A percentile compares a stretch with the other conserved stretches of the same genome.
These are phyloP conservation scores for Bungarus multicinctus DNA, from an alignment of 2,113 vertebrate genomes.

Conservation along the genomic window DNA sequence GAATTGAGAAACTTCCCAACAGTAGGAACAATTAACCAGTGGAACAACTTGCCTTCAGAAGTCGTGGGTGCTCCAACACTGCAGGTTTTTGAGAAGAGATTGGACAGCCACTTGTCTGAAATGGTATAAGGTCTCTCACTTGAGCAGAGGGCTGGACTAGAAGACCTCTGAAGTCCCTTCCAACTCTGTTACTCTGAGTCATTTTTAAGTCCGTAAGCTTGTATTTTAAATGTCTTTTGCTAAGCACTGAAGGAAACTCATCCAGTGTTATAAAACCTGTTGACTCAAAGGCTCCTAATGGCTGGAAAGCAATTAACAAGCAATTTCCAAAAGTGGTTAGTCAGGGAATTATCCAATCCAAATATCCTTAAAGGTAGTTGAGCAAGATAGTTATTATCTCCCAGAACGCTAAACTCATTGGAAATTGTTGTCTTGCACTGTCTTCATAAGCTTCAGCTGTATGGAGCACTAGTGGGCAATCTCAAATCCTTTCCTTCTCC, in stretches of 20 bases:
- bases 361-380: not conserved
- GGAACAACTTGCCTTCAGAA: too few relatives aligned
- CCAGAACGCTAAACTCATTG: not conserved
- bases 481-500: not conserved
- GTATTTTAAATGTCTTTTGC: not conserved
- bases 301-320: not conserved
- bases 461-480: not conserved
- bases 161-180: too few relatives aligned
- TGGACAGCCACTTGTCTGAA: too few relatives aligned
- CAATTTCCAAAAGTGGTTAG: not conserved
- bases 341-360: not conserved
- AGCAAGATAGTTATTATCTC: not conserved
- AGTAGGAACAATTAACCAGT: too few relatives aligned
- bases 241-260: not conserved
- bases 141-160: too few relatives aligned
- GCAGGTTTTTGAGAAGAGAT: too few relatives aligned
- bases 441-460: not conserved
- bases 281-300: not conserved
- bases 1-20: too few relatives aligned
- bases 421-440: not conserved
- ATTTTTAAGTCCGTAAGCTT: not conserved
- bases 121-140: too few relatives aligned
- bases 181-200: too few relatives aligned
- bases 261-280: not conserved
- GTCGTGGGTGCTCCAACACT: too few relatives aligned